A percentile compares a stretch with the other conserved stretches of the same genome.
These are phyloP conservation scores for Steatornis caripensis DNA, from an alignment of 2,113 vertebrate genomes.

Conservation along the genomic window DNA sequence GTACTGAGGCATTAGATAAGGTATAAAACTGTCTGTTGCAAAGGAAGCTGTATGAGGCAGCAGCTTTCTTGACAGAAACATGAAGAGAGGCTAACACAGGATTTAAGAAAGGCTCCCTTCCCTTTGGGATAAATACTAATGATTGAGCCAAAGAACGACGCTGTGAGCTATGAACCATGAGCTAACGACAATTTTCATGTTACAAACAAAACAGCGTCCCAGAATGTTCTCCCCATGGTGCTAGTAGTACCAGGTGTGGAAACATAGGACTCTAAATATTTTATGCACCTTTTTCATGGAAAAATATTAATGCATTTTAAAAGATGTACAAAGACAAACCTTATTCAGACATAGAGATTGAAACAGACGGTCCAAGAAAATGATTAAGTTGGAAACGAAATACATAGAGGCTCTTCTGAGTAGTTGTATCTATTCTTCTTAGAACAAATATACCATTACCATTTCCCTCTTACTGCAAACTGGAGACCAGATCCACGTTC, in stretches of 20 bases:
- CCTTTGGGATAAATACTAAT: neutral
- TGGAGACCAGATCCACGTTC: neutral
- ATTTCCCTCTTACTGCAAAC: neutral
- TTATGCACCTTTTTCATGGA: neutral
- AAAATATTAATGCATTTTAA: neutral
- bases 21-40: neutral
- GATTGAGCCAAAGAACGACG: neutral
- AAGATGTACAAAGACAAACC: neutral
- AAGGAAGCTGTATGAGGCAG: neutral
- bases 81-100: neutral
- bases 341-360: neutral
- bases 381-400: neutral
- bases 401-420: neutral
- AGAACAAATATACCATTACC: neutral
- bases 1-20: neutral
- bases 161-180: neutral
- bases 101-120: neutral
- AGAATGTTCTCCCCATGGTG: neutral
- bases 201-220: neutral
- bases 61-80: neutral
- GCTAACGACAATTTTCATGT: neutral
- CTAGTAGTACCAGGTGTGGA: neutral
- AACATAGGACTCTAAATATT: neutral
- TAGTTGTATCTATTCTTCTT: neutral
- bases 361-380: neutral